These are phyloP conservation scores for Aphelinus certus DNA, from an alignment of 1,140 invertebrate species.

Conservation along the genomic window DNA sequence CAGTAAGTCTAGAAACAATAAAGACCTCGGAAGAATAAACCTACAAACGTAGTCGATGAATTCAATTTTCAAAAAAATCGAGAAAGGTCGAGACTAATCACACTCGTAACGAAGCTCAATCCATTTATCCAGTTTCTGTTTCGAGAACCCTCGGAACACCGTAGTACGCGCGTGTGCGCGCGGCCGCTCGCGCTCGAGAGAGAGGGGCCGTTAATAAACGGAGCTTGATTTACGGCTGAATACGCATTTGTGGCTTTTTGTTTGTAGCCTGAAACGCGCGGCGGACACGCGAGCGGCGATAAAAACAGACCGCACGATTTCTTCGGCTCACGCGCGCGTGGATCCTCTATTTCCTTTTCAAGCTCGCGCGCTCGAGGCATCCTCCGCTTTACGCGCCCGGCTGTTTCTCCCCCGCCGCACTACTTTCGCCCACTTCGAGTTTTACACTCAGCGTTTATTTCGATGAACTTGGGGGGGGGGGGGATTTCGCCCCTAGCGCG, in stretches of 20 bases:
- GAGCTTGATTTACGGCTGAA: not conserved
- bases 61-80: no score
- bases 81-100: not conserved
- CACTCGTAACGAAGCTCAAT: not conserved
- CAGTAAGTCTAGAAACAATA: no score
- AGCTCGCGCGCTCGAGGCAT: no score
- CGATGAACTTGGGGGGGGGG: no score
- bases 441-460: not conserved
- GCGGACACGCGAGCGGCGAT: slow-evolving; percentile 18
- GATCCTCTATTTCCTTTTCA: no score
- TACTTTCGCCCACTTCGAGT: not conserved
- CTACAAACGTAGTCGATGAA: no score
- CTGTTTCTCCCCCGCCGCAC: not conserved
- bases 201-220: slow-evolving; percentile 17
- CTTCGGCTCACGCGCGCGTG: not conserved
- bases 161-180: no score
- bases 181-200: not conserved
- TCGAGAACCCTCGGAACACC: no score
- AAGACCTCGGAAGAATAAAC: no score
- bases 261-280: slow-evolving; percentile 10
- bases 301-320: slow-evolving; percentile 1
- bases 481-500: not conserved
- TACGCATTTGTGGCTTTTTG: slow-evolving; percentile 6
- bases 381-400: not conserved
- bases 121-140: slow-evolving; percentile 4